These are phyloP conservation scores for Uropetala carovei DNA, from an alignment of 2,888 invertebrate species.

Conservation along the genomic window DNA sequence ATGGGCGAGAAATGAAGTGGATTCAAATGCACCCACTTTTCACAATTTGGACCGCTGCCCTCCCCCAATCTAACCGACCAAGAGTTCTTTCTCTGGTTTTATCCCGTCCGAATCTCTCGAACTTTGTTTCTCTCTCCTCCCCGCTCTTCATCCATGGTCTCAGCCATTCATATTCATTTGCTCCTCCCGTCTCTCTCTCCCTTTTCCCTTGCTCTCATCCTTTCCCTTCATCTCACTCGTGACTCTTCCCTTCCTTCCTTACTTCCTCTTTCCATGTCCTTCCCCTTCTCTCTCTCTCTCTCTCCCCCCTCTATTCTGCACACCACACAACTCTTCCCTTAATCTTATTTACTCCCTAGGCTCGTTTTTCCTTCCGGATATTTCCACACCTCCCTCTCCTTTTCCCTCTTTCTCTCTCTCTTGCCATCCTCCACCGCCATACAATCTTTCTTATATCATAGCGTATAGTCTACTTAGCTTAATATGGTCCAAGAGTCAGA, in stretches of 20 bases:
- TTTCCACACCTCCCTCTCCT: not conserved
- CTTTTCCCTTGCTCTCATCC: not conserved
- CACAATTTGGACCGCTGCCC: conserved; percentile 64
- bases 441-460: conserved; percentile 60
- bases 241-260: not conserved
- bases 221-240: not conserved
- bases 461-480: conserved; percentile 64
- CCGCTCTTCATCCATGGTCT: not conserved
- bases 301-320: not conserved
- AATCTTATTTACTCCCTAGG: conserved; percentile 61
- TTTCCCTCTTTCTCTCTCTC: not conserved
- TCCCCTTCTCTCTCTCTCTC: not conserved
- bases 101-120: not conserved
- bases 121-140: not conserved
- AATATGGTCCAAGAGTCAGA: conserved; percentile 58
- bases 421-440: conserved; percentile 6
- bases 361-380: conserved; percentile 58
- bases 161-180: conserved; percentile 59
- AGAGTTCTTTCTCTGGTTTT: conserved; percentile 1
- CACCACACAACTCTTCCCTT: conserved; percentile 35
- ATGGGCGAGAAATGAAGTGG: conserved; percentile 61
- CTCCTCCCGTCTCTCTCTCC: not conserved
- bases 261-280: not conserved
- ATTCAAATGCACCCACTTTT: conserved; percentile 63
- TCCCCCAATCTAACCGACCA: conserved; percentile 59